phyloP scores from a whole-genome alignment of 2,113 vertebrate genomes.

The Marcusenius ussheri region DNA sequence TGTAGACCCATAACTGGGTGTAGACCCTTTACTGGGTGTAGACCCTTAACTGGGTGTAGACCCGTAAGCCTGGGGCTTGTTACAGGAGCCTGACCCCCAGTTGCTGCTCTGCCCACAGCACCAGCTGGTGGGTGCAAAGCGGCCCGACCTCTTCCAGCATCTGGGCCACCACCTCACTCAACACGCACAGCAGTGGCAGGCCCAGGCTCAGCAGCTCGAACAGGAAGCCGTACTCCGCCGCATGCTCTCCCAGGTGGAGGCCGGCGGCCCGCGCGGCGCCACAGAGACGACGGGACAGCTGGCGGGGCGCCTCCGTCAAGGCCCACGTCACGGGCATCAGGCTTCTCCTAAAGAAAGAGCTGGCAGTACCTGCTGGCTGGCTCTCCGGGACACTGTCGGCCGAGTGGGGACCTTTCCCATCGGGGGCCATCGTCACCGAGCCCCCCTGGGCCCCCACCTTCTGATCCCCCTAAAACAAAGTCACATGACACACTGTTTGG shows the following conservation, averaged over 20 bases:
- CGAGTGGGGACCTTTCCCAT: conserved; percentile 44
- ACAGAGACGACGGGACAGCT: conserved; percentile 66
- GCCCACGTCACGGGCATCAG: conserved; percentile 70
- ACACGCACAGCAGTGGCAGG: conserved; percentile 76
- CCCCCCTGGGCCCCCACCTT: conserved; percentile 6
- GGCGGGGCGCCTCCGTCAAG: conserved; percentile 69
- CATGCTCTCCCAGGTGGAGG: conserved; percentile 80
- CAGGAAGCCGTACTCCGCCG: conserved; percentile 73
- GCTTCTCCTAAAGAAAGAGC: conserved; percentile 69
- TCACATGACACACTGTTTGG: not conserved
- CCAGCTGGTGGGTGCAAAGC: conserved; percentile 57
- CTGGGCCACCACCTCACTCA: conserved; percentile 75
- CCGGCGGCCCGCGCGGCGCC: conserved; percentile 56
- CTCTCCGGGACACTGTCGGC: conserved; percentile 53
- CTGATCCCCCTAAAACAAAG: conserved; percentile 18
- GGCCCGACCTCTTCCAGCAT: conserved; percentile 73
- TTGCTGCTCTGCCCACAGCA: conserved; percentile 67
- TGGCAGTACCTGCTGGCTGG: conserved; percentile 83
- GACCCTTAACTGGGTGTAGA: not conserved
- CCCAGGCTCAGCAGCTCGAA: conserved; percentile 89
- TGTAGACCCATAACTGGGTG: conserved; percentile 19
- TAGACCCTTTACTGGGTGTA: too few species aligned
- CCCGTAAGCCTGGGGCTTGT: conserved; percentile 29
- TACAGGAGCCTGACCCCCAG: conserved; percentile 54
- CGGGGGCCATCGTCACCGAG: conserved; percentile 14